Evolutionary conservation across 1,140 invertebrate genomes (phyloP).

Genomic region (Magallana ariakensis): DNA sequence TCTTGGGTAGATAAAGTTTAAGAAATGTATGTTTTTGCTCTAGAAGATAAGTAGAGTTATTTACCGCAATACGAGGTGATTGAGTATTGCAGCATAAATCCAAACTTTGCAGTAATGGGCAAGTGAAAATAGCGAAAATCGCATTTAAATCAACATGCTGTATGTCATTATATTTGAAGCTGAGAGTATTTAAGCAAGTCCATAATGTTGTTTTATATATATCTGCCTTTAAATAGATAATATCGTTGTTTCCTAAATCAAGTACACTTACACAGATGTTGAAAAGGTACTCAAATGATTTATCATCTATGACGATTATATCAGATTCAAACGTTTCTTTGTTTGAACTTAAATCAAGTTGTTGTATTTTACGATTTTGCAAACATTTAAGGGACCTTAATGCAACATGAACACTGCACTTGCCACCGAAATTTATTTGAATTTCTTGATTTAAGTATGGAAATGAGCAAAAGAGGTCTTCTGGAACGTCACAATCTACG

Average conservation of each 20-base stretch:
- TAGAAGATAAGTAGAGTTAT: no score
- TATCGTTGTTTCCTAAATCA: neutral
- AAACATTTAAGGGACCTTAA: neutral
- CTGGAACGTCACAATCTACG: neutral
- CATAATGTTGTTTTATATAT: neutral
- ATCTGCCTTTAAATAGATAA: neutral
- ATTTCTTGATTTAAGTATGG: neutral
- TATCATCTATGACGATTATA: neutral
- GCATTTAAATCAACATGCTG: neutral
- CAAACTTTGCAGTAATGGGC: neutral
- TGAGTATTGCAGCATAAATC: neutral
- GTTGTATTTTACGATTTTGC: neutral
- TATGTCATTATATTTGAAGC: neutral
- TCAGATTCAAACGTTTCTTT: no score
- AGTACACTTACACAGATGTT: neutral
- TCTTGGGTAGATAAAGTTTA: neutral
- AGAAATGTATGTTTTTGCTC: neutral
- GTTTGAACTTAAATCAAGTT: neutral
- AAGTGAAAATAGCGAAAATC: neutral
- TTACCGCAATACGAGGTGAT: neutral
- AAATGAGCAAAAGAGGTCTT: neutral
- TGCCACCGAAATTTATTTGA: neutral
- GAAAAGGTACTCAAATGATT: neutral
- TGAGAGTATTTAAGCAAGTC: neutral
- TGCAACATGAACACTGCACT: neutral